These are phyloP conservation scores for Diorhabda carinulata DNA, from an alignment of 1,140 invertebrate species.

Conservation along the genomic window DNA sequence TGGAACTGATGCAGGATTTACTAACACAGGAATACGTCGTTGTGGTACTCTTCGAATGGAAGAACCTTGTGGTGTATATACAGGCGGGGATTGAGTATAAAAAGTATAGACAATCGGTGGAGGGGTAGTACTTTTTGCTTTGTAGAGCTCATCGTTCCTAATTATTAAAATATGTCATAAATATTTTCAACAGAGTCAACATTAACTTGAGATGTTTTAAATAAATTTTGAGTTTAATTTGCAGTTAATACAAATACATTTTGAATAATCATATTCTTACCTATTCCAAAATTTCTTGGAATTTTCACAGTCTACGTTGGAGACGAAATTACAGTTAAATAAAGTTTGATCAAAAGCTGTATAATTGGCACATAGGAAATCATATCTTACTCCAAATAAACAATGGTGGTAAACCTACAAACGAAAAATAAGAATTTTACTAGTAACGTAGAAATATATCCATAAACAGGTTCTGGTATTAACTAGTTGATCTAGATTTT, in stretches of 20 bases:
- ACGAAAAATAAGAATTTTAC: background rate
- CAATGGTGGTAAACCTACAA: conserved; percentile 87
- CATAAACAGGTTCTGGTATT: no score
- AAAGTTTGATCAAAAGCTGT: conserved; percentile 92
- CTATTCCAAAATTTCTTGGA: conserved; percentile 81
- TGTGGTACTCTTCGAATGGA: conserved; percentile 13
- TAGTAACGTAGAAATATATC: no score
- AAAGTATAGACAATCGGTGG: conserved; percentile 30
- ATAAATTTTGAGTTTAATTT: background rate
- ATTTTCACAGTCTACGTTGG: conserved; percentile 84
- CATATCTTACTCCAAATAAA: conserved; percentile 79
- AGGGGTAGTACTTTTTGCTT: conserved; percentile 62
- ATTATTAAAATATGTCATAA: background rate
- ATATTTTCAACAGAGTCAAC: background rate
- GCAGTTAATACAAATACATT: background rate
- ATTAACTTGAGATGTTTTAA: background rate
- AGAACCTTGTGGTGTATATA: conserved; percentile 32
- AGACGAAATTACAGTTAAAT: conserved; percentile 91
- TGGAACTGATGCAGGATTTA: background rate
- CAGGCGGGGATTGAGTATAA: conserved; percentile 43
- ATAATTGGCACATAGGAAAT: conserved; percentile 92
- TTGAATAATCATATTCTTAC: conserved; percentile 47
- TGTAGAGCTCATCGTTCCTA: conserved; percentile 83
- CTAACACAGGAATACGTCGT: background rate
- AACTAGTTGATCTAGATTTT: no score